phyloP scores from a whole-genome alignment of 1,140 invertebrate genomes.

The Lepidostoma basale region DNA sequence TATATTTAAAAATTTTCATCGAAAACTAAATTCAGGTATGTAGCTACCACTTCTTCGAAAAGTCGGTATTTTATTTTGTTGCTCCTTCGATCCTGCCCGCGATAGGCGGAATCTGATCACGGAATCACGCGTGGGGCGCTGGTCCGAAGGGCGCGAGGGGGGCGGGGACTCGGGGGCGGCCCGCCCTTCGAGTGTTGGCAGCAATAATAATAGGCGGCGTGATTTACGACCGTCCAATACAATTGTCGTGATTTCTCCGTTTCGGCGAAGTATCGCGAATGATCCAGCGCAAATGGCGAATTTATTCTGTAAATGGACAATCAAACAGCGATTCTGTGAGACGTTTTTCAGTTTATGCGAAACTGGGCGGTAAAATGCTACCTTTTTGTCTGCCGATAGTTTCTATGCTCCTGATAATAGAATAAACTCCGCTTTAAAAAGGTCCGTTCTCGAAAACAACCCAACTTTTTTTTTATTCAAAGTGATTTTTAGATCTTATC shows the following conservation, averaged over 20 bases:
- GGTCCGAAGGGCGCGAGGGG: background rate
- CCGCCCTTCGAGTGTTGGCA: slow-evolving; percentile 31
- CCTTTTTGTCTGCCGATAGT: no score
- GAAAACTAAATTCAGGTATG: no score
- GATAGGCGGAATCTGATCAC: slow-evolving; percentile 1
- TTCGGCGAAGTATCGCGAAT: background rate
- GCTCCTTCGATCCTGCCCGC: background rate
- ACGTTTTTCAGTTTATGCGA: slow-evolving; percentile 2
- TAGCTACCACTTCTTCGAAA: no score
- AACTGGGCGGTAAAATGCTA: no score
- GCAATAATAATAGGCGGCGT: slow-evolving; percentile 27
- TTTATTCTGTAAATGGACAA: slow-evolving; percentile 1
- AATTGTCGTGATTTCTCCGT: slow-evolving; percentile 27
- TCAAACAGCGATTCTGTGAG: background rate
- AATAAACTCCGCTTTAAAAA: no score
- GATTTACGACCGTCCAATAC: slow-evolving; percentile 28
- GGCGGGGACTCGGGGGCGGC: background rate
- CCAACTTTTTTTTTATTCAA: no score
- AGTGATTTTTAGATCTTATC: no score
- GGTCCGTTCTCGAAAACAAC: no score
- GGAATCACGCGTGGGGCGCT: background rate
- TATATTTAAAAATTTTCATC: no score
- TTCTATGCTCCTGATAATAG: no score
- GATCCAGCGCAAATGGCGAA: background rate
- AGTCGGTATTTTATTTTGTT: background rate